phyloP scores from a whole-genome alignment of 1,140 invertebrate genomes.

The Cardiocondyla obscurior region DNA sequence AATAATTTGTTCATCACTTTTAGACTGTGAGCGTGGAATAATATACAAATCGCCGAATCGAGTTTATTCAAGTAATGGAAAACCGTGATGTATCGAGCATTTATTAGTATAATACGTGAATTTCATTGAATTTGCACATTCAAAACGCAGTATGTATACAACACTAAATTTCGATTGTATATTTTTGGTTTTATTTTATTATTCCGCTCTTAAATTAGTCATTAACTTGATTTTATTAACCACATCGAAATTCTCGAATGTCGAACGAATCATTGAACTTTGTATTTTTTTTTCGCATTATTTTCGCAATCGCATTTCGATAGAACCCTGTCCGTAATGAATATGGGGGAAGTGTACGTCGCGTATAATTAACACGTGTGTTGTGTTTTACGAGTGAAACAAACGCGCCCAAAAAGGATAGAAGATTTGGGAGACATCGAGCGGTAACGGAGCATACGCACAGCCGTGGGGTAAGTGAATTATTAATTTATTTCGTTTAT shows the following conservation, averaged over 20 bases:
- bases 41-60: neutral
- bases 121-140: neutral
- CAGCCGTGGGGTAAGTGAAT: neutral
- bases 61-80: conserved; percentile 3
- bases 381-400: neutral
- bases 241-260: neutral
- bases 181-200: too few species aligned
- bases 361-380: neutral
- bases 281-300: neutral
- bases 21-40: neutral
- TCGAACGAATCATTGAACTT: neutral
- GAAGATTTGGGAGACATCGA: neutral
- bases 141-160: neutral
- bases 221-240: neutral
- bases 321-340: neutral
- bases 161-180: neutral
- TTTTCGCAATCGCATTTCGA: neutral
- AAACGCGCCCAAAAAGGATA: neutral
- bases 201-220: neutral
- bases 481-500: neutral
- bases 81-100: neutral
- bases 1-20: conserved; percentile 3
- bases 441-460: neutral
- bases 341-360: neutral
- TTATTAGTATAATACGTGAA: conserved; percentile 3